Conservation (phyloP, 2,888 invertebrate species). For the Barypeithes pellucidus region DNA sequence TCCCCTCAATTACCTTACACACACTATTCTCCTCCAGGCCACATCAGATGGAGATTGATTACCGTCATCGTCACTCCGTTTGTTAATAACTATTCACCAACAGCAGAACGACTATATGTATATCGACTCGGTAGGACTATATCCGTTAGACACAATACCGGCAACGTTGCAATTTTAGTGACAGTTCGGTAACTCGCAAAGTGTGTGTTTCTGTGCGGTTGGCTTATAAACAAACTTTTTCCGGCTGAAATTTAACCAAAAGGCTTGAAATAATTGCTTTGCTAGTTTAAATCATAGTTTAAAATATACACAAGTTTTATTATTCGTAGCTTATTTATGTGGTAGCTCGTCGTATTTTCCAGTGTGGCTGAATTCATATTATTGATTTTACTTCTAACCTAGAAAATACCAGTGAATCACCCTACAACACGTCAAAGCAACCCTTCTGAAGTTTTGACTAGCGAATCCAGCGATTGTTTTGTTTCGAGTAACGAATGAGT, state of each 20-base stretch:
- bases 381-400: slow-evolving; percentile 65
- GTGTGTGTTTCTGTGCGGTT: slow-evolving; percentile 57
- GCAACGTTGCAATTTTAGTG: slow-evolving; percentile 64
- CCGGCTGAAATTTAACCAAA: slow-evolving; percentile 45
- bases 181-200: slow-evolving; percentile 60
- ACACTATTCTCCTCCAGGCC: too few species aligned
- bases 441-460: slow-evolving; percentile 26
- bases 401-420: slow-evolving; percentile 54
- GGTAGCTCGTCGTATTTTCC: slow-evolving; percentile 41
- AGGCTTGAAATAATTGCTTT: slow-evolving; percentile 31
- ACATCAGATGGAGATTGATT: not conserved
- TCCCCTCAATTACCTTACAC: too few species aligned
- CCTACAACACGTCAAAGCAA: slow-evolving; percentile 42
- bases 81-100: too few species aligned
- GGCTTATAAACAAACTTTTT: slow-evolving; percentile 59
- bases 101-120: slow-evolving; percentile 51
- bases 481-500: slow-evolving; percentile 23
- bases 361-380: slow-evolving; percentile 52
- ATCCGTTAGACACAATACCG: slow-evolving; percentile 60
- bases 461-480: slow-evolving; percentile 20
- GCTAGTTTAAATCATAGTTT: slow-evolving; percentile 5
- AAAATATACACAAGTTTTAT: slow-evolving; percentile 11
- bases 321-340: slow-evolving; percentile 30
- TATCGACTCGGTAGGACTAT: slow-evolving; percentile 59
- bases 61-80: too few species aligned